Conservation (phyloP, 2,113 vertebrate species). For the Equus quagga region DNA sequence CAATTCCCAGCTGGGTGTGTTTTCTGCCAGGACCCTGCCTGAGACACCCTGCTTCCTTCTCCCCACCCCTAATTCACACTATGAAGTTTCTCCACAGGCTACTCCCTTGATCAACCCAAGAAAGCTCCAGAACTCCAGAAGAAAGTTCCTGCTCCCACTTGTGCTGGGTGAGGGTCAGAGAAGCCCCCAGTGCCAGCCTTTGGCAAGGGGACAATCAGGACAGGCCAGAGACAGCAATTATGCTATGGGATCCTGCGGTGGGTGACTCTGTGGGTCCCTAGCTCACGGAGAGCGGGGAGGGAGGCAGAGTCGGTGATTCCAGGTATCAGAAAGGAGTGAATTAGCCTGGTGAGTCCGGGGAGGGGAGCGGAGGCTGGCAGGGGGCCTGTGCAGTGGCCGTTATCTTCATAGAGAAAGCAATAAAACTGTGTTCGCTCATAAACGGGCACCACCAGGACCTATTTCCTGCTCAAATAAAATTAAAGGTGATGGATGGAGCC, state of each 20-base stretch:
- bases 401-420: slow-evolving; percentile 80
- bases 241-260: not conserved
- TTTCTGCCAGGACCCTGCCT: not conserved
- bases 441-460: slow-evolving; percentile 78
- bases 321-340: slow-evolving; percentile 81
- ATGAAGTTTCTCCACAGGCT: not conserved
- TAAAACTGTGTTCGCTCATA: slow-evolving; percentile 76
- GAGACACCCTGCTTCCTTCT: not conserved
- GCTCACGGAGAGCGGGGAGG: slow-evolving; percentile 13
- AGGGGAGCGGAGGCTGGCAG: slow-evolving; percentile 62
- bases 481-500: slow-evolving; percentile 74
- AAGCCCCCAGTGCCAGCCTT: not conserved
- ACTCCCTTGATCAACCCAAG: not conserved
- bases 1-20: not conserved
- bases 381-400: slow-evolving; percentile 62
- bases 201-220: not conserved
- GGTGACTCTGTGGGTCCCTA: slow-evolving; percentile 58
- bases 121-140: not conserved
- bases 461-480: slow-evolving; percentile 81
- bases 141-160: not conserved
- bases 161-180: not conserved
- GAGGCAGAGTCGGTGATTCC: slow-evolving; percentile 36
- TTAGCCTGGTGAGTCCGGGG: slow-evolving; percentile 63
- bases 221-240: slow-evolving; percentile 34
- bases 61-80: not conserved